Base-by-base conservation (phyloP, 2,797 vertebrate species). In the Nyctibius grandis region DNA sequence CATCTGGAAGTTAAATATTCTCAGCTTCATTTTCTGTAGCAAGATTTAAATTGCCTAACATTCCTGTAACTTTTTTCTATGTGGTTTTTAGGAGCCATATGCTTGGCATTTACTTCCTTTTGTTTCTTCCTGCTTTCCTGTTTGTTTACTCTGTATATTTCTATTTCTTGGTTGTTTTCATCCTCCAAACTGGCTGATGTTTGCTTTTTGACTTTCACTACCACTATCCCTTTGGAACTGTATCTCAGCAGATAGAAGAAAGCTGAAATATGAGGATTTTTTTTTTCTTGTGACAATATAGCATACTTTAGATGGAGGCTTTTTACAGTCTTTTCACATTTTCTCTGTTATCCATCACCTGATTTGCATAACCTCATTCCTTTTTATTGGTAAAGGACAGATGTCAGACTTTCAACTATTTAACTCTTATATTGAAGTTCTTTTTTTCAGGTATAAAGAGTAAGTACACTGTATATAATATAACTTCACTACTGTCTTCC, bases 1-100 rank as follows among this genome's bases (percentile, higher is more conserved):
- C 94, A 95, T 97, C 91, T 96, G 93, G 93, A 92, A 84, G 63
- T 91, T 91, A 91, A 91, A 95, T 80, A 69, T 91, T 94, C 86
- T 59, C 31, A 76, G 72, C 56, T 94, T 90, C 12, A 56, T 82
- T 93, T 92, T 91, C 69, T 59, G 11, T 74, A 50, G 63, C 53
- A 91, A 59, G 67, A 85, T 80, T 82, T 81, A 85, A 93, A 89
- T 94, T 92, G 53, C 56, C 7, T 59, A 74, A 60, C 56, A 29
- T 59, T 74, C 59, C 60, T 53, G 29, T 70, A 53, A 67, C 47
- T 68, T 84, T 80, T 80, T 95, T 54, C 48, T 60, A 5, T 2
- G 0, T 67, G 34, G 12, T 36, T 88, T 95, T 95, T 93, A 74
- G 50, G 54, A 85, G 29, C 85, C 61, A 88, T 80, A 73, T 91